Conservation (phyloP, 2,888 invertebrate genomes). For the Philereme vetulata region DNA sequence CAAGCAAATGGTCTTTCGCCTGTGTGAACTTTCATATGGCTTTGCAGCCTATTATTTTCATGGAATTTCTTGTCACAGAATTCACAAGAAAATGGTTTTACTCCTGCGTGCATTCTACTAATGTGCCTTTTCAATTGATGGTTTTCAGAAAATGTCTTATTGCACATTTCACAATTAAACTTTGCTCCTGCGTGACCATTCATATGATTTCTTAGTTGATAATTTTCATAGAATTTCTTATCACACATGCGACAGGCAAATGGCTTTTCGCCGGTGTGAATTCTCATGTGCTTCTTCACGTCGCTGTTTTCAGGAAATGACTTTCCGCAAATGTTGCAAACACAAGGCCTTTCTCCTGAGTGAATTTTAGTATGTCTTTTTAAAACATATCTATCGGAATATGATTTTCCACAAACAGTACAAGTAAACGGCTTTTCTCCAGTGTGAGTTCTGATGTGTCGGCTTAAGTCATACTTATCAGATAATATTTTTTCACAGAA, state of each 20-base stretch:
- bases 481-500: conserved; percentile 7
- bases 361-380: conserved; percentile 16
- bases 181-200: conserved; percentile 10
- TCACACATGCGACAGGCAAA: conserved; percentile 21
- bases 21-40: conserved; percentile 19
- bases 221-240: conserved; percentile 23
- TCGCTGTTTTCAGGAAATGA: conserved; percentile 10
- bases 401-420: conserved; percentile 12
- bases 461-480: conserved; percentile 1
- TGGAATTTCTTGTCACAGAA: conserved; percentile 21
- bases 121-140: conserved; percentile 17
- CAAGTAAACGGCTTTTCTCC: conserved; percentile 6
- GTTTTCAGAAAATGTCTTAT: conserved; percentile 8
- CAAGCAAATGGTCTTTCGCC: conserved; percentile 22
- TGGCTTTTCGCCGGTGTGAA: conserved; percentile 17
- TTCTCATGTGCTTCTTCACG: conserved; percentile 13
- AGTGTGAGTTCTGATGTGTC: conserved; percentile 5
- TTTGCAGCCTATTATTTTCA: conserved; percentile 15
- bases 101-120: conserved; percentile 11
- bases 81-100: conserved; percentile 18
- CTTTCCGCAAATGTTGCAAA: conserved; percentile 8
- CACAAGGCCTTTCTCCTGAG: conserved; percentile 6
- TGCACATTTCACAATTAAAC: conserved; percentile 17
- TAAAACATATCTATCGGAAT: conserved; percentile 9
- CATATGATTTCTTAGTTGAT: conserved; percentile 23